These are phyloP conservation scores for Thera obeliscata DNA, from an alignment of 2,888 invertebrate species.

Conservation along the genomic window DNA sequence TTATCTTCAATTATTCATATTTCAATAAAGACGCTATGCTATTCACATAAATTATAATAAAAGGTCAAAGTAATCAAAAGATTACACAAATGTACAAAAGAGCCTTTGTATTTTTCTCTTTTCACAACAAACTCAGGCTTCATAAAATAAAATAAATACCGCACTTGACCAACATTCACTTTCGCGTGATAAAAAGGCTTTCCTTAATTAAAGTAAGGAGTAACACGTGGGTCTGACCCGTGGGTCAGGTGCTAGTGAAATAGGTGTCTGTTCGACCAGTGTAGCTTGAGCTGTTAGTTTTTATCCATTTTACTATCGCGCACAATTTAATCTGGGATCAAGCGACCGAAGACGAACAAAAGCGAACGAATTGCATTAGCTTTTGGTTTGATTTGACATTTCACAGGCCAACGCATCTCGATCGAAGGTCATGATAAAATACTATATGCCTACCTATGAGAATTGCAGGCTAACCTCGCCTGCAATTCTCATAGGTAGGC, in stretches of 20 bases:
- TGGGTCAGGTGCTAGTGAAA: constrained; percentile 54
- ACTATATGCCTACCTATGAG: too few species aligned
- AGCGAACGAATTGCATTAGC: neutral
- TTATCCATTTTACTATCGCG: constrained; percentile 3
- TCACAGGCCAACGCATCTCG: neutral
- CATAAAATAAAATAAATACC: constrained; percentile 24
- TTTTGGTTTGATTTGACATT: neutral
- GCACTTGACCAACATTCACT: constrained; percentile 34
- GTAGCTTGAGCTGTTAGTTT: constrained; percentile 36
- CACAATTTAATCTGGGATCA: neutral
- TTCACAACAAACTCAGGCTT: constrained; percentile 15
- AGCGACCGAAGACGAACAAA: neutral
- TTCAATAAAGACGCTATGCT: too few species aligned
- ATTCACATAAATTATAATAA: too few species aligned
- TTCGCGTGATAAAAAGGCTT: constrained; percentile 51
- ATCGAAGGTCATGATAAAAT: neutral
- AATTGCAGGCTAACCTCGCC: too few species aligned
- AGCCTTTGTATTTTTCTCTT: constrained; percentile 1
- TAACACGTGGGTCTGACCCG: constrained; percentile 51
- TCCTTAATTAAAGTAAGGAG: constrained; percentile 59
- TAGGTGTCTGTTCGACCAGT: constrained; percentile 44
- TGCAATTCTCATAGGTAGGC: too few species aligned
- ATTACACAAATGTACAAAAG: constrained; percentile 6
- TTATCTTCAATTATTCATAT: too few species aligned
- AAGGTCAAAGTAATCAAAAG: neutral